These are phyloP conservation scores for Chrysomela aeneicollis DNA, from an alignment of 2,888 invertebrate genomes.

Conservation along the genomic window DNA sequence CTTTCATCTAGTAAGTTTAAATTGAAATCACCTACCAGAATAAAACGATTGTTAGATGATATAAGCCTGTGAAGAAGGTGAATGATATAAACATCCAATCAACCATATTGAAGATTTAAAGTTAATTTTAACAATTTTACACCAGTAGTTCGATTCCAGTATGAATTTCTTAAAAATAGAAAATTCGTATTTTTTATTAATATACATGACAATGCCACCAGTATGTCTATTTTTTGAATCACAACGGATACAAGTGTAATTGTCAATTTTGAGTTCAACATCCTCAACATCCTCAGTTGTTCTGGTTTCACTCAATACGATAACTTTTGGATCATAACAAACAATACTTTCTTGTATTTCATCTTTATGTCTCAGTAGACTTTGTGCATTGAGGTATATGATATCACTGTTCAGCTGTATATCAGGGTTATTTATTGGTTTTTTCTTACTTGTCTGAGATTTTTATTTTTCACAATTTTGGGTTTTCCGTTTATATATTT, in stretches of 20 bases:
- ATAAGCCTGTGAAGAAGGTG: conserved; percentile 7
- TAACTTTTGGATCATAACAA: not conserved
- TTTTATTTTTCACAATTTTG: not conserved
- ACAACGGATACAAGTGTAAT: not conserved
- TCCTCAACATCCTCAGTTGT: conserved; percentile 2
- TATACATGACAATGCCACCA: conserved; percentile 2
- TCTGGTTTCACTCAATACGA: conserved; percentile 4
- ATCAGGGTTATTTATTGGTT: conserved; percentile 6
- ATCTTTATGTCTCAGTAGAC: conserved; percentile 1
- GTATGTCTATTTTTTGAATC: not conserved
- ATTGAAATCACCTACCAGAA: conserved; percentile 10
- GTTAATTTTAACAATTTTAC: conserved; percentile 5
- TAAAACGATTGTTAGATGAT: not conserved
- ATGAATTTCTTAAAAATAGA: conserved; percentile 9
- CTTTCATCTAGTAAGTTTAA: conserved; percentile 5
- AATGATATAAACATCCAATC: conserved; percentile 7
- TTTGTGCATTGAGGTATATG: conserved; percentile 6
- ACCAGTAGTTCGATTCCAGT: conserved; percentile 7
- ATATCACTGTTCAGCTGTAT: conserved; percentile 5
- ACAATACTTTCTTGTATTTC: conserved; percentile 6
- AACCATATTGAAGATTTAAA: conserved; percentile 3
- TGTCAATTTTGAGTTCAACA: no score
- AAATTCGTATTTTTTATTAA: not conserved
- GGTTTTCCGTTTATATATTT: conserved; percentile 8
- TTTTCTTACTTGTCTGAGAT: not conserved